Evolutionary conservation across 2,113 vertebrate species (phyloP), one percentile per base, ranked within the genome.

Genomic region (Bungarus multicinctus): DNA sequence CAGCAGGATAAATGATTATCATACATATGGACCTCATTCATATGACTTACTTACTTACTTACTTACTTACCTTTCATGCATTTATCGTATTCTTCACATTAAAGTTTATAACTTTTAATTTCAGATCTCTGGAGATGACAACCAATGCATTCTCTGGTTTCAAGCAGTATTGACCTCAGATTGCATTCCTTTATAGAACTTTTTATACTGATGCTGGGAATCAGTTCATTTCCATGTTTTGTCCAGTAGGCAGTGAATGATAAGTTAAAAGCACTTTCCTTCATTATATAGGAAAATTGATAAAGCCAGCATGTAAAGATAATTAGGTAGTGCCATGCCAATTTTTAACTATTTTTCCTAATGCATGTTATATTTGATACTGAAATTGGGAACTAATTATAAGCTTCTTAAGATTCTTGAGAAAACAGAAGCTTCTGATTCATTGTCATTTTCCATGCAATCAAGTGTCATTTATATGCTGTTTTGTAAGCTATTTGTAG

Each of bases 371-470:
- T 7, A 64, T 87, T 94, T 94, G 64, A 8, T 18, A 60, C 54
- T 89, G 52, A 88, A 54, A 3, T 50, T 53, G 25, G 5, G 1
- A 55, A 1, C 81, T 53, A 91, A 92, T 91, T 85, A 85, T 91
- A 25, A 89, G 11, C 23, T 85, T 88, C 52, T 92, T n/a, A 64
- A 85, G 50, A 39, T 89, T 58, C 57, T 89, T 89, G 89, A 91
- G 23, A 45, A 89, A 92, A 94, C 34, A 39, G 88, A 90, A 74
- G 60, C 91, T 54, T 89, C 27, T 88, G 53, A 87, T 89, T 86
- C 55, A 47, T 45, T 92, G 22, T 81, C 0, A 0, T 93, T 50
- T 87, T 94, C 86, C 39, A 16, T 90, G 53, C 60, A 90, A 91
- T 86, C 34, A 60, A 39, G 2, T 0, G 0, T 58, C 25, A 74